Base-by-base conservation (phyloP, 64 coral and sea anemone genomes). In the Stichodactyla mertensii region DNA sequence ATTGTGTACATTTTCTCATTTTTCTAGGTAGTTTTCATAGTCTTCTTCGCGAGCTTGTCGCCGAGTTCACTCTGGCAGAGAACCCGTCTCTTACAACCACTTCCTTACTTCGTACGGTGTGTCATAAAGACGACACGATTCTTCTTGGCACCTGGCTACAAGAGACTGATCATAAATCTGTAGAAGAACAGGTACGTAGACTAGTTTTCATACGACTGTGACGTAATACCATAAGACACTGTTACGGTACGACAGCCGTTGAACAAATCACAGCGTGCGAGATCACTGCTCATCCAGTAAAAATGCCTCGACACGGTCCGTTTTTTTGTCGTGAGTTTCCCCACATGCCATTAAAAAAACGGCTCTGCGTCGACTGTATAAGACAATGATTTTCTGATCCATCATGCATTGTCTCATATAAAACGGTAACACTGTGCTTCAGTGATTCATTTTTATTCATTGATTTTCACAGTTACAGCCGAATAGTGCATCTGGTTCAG, bases 401-500 rank as follows among this genome's bases (percentile, higher is more conserved):
- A 45, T 45, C n/a, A n/a, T 45, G 36, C 36, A 45, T 45, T 2
- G 36, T 45, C 36, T 45, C 36, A 45, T 31, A 31, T 45, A 2
- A 45, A 45, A 45, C 36, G 36, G 36, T 45, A 45, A 45, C 36
- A 45, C 36, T 45, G 36, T 45, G 36, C 36, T 45, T 45, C 36
- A 45, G 36, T 45, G 36, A 45, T 45, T 45, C 36, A 45, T 45
- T 45, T 45, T 45, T 45, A 45, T 45, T 45, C 36, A 45, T 1
- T 55, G n/a, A 0, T 54, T 60, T 81, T 77, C 52, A 69, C 57
- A 99, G 97, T 80, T 99, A 54, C 97, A 99, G 83, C 93, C 97
- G 9, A 99, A 99, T 87, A 99, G 97, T 95, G 97, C 97, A 1
- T 99, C 97, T 77, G 97, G 97, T 6, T 99, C 97, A 23, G 97